Evolutionary conservation across 2,797 vertebrate species (phyloP).

Genomic region (Chromobotia macracanthus): DNA sequence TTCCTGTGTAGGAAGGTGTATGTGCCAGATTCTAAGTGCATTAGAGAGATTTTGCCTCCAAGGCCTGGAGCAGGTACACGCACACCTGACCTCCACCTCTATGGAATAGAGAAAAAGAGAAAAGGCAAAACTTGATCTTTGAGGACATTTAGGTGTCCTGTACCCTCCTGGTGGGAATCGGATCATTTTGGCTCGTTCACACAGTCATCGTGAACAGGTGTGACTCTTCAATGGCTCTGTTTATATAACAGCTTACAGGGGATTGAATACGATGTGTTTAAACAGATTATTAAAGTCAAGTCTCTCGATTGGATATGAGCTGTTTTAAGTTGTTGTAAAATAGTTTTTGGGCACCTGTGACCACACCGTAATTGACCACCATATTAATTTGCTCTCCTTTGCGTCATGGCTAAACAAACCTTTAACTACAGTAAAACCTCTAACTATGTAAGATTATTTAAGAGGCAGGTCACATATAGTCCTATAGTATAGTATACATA

Average conservation of each 20-base stretch:
- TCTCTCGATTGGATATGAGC: too few species aligned
- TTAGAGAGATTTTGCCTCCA: conserved; percentile 37
- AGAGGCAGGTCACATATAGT: too few species aligned
- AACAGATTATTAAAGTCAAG: neutral
- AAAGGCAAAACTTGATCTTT: conserved; percentile 19
- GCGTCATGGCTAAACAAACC: too few species aligned
- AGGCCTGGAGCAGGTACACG: neutral
- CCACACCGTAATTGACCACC: too few species aligned
- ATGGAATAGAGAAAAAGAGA: conserved; percentile 20
- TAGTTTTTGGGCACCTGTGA: neutral
- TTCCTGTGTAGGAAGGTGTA: conserved; percentile 19
- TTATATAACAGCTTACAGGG: neutral
- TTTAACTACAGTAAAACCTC: too few species aligned
- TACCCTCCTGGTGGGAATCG: neutral
- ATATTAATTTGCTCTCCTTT: too few species aligned
- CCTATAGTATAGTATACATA: too few species aligned
- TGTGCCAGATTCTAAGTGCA: conserved; percentile 35
- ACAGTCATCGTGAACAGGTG: neutral
- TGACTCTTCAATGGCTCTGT: neutral
- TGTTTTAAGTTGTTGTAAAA: too few species aligned
- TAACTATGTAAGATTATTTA: too few species aligned
- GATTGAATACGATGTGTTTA: neutral
- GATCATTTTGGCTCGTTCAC: neutral
- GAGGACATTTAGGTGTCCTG: neutral
- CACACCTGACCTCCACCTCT: conserved; percentile 30